Conservation (phyloP, 2,888 invertebrate genomes). For the Pasiphila rectangulata region DNA sequence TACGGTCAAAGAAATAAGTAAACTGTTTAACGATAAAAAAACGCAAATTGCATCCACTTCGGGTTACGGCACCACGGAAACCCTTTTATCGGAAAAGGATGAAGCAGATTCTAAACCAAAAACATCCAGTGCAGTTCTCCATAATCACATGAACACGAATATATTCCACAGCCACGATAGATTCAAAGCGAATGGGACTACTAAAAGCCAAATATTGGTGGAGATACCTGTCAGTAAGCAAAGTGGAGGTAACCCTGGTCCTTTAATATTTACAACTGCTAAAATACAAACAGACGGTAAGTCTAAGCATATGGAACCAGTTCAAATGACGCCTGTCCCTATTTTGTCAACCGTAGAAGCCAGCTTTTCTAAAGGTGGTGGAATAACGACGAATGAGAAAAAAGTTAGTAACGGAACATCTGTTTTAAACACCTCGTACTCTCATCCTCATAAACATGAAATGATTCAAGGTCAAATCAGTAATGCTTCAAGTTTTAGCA, state of each 20-base stretch:
- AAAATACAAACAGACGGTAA: constrained; percentile 69
- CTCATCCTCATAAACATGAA: constrained; percentile 10
- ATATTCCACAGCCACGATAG: constrained; percentile 47
- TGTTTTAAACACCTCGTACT: constrained; percentile 29
- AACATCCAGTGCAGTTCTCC: constrained; percentile 34
- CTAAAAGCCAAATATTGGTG: constrained; percentile 59
- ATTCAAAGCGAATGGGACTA: constrained; percentile 36
- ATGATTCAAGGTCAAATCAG: constrained; percentile 20
- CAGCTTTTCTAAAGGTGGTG: constrained; percentile 44
- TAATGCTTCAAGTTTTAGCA: constrained; percentile 1
- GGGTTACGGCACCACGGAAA: constrained; percentile 42
- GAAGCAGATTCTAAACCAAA: constrained; percentile 29
- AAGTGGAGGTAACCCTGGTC: constrained; percentile 49
- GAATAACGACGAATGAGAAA: constrained; percentile 32
- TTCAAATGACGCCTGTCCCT: constrained; percentile 64
- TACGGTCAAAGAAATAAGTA: constrained; percentile 46
- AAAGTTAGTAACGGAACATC: constrained; percentile 32
- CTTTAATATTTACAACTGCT: constrained; percentile 74
- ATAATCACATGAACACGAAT: constrained; percentile 66
- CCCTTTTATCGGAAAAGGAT: constrained; percentile 35
- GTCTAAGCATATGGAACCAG: constrained; percentile 61
- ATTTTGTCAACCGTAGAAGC: constrained; percentile 67
- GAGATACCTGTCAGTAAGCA: constrained; percentile 58
- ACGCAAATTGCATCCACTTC: constrained; percentile 33
- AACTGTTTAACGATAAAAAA: constrained; percentile 43